phyloP scores from a whole-genome alignment of 2,797 vertebrate genomes.

The Strix occidentalis region DNA sequence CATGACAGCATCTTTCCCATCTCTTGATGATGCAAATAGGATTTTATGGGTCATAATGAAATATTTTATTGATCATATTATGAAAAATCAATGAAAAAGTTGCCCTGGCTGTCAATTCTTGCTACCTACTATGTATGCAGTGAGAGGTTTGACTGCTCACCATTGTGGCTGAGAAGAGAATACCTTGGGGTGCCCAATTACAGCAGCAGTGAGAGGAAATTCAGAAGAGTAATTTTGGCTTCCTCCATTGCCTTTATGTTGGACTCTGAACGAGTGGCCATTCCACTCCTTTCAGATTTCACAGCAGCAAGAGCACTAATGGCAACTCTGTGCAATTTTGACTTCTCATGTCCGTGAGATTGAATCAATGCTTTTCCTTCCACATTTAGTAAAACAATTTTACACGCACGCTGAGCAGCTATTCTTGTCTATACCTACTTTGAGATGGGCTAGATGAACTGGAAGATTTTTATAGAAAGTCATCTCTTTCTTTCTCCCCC shows the following conservation, averaged over 20 bases:
- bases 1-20: neutral
- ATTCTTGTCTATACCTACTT: constrained; percentile 28
- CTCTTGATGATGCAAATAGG: neutral
- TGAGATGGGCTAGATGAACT: constrained; percentile 33
- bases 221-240: constrained; percentile 56
- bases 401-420: constrained; percentile 8
- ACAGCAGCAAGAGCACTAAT: constrained; percentile 33
- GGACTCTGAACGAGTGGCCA: constrained; percentile 4
- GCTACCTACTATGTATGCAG: neutral
- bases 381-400: constrained; percentile 60
- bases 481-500: neutral
- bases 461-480: constrained; percentile 17
- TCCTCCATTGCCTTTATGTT: constrained; percentile 51
- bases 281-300: constrained; percentile 33
- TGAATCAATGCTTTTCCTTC: constrained; percentile 36
- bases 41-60: neutral
- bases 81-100: constrained; percentile 34
- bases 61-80: constrained; percentile 46
- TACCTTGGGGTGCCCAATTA: constrained; percentile 54
- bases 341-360: neutral
- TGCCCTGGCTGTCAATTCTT: constrained; percentile 13
- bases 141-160: constrained; percentile 21
- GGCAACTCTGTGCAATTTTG: constrained; percentile 21
- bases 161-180: constrained; percentile 28
- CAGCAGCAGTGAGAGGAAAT: constrained; percentile 35